These are phyloP conservation scores for Phymanthus crucifer DNA, from an alignment of 92 coral and sea anemone genomes.

Conservation along the genomic window DNA sequence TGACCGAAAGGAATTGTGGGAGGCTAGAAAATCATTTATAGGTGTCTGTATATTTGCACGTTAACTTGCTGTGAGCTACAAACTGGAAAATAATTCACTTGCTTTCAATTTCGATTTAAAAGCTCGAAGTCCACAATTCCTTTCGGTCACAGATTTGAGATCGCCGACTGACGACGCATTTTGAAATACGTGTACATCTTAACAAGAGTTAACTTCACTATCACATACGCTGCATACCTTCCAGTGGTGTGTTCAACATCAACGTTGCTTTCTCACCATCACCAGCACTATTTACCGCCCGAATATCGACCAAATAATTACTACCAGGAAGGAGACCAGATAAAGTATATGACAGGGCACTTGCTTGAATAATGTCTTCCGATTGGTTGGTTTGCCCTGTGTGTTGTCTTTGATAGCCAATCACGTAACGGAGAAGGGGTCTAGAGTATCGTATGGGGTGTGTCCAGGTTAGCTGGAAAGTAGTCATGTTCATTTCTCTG, in stretches of 20 bases:
- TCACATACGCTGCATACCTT: slow-evolving; percentile 8
- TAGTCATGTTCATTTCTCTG: background rate
- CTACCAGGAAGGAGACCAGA: slow-evolving; percentile 24
- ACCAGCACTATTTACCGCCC: slow-evolving; percentile 17
- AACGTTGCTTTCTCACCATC: background rate
- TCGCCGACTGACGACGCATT: no score
- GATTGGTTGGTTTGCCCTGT: background rate
- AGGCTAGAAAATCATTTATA: no score
- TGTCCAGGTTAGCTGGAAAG: slow-evolving; percentile 14
- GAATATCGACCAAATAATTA: slow-evolving; percentile 5
- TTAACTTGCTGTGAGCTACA: no score
- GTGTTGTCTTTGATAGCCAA: slow-evolving; percentile 2
- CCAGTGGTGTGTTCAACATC: slow-evolving; percentile 7
- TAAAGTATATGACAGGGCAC: background rate
- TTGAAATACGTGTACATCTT: background rate
- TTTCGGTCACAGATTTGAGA: no score
- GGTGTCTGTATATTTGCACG: no score
- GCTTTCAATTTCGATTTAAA: no score
- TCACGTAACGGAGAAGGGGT: slow-evolving; percentile 8
- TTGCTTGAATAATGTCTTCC: background rate
- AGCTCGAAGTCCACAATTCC: no score
- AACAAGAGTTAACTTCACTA: background rate
- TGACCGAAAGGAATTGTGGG: no score
- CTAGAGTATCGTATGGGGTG: background rate
- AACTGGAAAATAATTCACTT: no score